Conservation (phyloP, 2,797 vertebrate species). For the Mus minutoides region DNA sequence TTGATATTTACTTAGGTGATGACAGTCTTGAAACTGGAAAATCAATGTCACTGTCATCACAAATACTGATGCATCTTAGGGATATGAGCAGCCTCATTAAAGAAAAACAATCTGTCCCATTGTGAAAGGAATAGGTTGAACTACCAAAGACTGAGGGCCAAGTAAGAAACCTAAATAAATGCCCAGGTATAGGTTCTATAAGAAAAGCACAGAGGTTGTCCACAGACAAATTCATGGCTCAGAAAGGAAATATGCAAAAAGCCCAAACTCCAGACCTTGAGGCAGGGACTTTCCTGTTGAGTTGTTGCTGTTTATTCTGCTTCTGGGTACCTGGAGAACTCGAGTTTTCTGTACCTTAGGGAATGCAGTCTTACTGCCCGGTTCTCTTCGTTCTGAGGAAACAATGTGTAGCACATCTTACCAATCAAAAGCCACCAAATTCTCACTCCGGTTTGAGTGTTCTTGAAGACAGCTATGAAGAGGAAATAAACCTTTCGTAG, state of each 20-base stretch:
- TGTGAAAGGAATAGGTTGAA: background rate
- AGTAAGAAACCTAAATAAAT: background rate
- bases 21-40: slow-evolving; percentile 83
- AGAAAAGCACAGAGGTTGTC: background rate
- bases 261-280: slow-evolving; percentile 86
- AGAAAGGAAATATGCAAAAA: background rate
- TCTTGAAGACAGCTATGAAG: background rate
- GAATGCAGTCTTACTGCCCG: slow-evolving; percentile 57
- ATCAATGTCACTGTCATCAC: slow-evolving; percentile 87
- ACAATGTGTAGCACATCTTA: slow-evolving; percentile 31
- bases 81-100: background rate
- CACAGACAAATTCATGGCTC: background rate
- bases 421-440: background rate
- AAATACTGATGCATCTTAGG: background rate
- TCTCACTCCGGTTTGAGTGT: background rate
- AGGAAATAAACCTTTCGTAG: background rate
- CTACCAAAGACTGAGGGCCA: background rate
- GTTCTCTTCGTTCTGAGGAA: slow-evolving; percentile 79
- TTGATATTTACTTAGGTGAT: slow-evolving; percentile 89
- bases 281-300: slow-evolving; percentile 88
- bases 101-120: background rate
- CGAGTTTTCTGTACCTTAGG: slow-evolving; percentile 85
- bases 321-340: slow-evolving; percentile 89
- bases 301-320: slow-evolving; percentile 85
- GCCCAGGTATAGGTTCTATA: background rate